These are phyloP conservation scores for Beris chalybata DNA, from an alignment of 2,888 invertebrate species.

Conservation along the genomic window DNA sequence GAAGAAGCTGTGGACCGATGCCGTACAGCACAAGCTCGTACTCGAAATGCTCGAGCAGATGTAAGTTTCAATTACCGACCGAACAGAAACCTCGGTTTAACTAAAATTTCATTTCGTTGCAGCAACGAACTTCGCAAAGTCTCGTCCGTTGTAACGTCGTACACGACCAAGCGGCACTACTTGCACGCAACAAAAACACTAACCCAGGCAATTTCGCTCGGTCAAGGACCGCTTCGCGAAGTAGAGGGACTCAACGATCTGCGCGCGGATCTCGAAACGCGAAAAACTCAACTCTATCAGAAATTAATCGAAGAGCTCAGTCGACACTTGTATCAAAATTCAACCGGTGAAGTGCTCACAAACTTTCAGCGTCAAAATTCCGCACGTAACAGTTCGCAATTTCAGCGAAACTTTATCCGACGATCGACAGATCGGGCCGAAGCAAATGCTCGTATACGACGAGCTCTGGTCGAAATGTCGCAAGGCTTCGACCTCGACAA, in stretches of 20 bases:
- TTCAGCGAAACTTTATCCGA: conserved; percentile 63
- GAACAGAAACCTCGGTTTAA: background rate
- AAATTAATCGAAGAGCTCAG: conserved; percentile 72
- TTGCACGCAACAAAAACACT: conserved; percentile 82
- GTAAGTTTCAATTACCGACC: conserved; percentile 43
- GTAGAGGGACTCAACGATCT: conserved; percentile 85
- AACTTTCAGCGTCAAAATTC: conserved; percentile 65
- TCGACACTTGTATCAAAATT: conserved; percentile 69
- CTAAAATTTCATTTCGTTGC: conserved; percentile 32
- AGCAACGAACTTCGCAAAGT: conserved; percentile 77
- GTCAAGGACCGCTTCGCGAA: conserved; percentile 73
- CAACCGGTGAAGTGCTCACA: conserved; percentile 58
- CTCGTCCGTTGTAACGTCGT: conserved; percentile 67
- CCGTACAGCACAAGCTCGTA: conserved; percentile 93
- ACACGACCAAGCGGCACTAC: conserved; percentile 74
- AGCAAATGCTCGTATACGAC: conserved; percentile 58
- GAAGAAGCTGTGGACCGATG: conserved; percentile 91
- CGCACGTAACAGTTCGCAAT: conserved; percentile 60
- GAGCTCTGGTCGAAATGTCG: conserved; percentile 61
- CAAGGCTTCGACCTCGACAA: conserved; percentile 54
- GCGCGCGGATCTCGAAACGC: conserved; percentile 68
- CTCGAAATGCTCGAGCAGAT: conserved; percentile 87
- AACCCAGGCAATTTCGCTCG: conserved; percentile 68
- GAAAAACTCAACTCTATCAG: conserved; percentile 66
- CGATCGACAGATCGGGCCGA: conserved; percentile 62